Evolutionary conservation across 2,797 vertebrate species (phyloP).

Genomic region (Sebastes elongatus): DNA sequence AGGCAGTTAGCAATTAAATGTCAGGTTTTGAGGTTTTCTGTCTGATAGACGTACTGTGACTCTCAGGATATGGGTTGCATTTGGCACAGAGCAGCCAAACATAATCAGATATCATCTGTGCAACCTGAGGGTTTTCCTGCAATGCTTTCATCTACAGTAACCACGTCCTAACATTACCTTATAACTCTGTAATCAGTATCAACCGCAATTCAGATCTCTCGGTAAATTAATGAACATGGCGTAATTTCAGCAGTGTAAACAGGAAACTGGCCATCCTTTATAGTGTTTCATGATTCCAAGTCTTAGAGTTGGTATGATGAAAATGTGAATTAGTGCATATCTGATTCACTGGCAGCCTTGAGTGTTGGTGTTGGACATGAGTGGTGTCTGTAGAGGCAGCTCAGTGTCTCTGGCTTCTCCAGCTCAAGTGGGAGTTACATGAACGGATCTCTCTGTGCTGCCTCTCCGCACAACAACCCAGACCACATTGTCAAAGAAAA

Average conservation of each 20-base stretch:
- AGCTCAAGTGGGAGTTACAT: conserved; percentile 61
- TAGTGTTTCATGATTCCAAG: not conserved
- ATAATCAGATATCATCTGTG: conserved; percentile 20
- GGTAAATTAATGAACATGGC: conserved; percentile 4
- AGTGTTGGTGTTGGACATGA: conserved; percentile 55
- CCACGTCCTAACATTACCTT: conserved; percentile 11
- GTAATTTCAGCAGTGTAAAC: conserved; percentile 1
- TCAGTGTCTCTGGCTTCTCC: conserved; percentile 43
- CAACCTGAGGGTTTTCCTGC: conserved; percentile 38
- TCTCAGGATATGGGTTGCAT: conserved; percentile 20
- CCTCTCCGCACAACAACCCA: conserved; percentile 50
- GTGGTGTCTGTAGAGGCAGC: conserved; percentile 19
- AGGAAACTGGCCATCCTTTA: not conserved
- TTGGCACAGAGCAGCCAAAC: conserved; percentile 5
- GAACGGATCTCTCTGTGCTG: conserved; percentile 54
- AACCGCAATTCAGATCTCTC: conserved; percentile 5
- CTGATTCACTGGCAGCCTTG: conserved; percentile 10
- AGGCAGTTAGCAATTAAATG: conserved; percentile 44
- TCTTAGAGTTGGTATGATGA: not conserved
- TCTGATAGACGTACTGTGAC: not conserved
- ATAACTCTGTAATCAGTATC: conserved; percentile 8
- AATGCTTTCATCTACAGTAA: conserved; percentile 14
- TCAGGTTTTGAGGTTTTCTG: not conserved
- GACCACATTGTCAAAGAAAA: conserved; percentile 61
- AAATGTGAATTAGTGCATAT: conserved; percentile 1